phyloP scores from a whole-genome alignment of 2,797 vertebrate species.

The Eulemur coronatus region DNA sequence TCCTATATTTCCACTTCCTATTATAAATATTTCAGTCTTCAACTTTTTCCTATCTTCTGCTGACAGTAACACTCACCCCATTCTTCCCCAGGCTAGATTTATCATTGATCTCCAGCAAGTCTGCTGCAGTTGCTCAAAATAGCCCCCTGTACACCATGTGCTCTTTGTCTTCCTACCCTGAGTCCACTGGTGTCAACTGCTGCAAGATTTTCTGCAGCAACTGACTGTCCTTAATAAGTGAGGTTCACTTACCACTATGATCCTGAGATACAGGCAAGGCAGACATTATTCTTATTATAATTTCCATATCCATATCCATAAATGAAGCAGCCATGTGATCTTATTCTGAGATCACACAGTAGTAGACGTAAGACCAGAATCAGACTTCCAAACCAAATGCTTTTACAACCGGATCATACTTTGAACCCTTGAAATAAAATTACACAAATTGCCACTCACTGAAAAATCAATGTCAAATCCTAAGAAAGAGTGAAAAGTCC shows the following conservation, averaged over 20 bases:
- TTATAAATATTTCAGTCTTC: not conserved
- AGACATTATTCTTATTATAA: not conserved
- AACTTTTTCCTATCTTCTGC: conserved; percentile 14
- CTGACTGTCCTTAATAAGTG: not conserved
- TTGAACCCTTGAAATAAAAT: conserved; percentile 1
- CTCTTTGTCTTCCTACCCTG: not conserved
- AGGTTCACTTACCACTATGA: not conserved
- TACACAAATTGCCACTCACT: not conserved
- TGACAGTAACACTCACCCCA: not conserved
- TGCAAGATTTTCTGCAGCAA: not conserved
- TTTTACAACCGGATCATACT: not conserved
- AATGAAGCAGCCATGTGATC: not conserved
- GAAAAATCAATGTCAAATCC: not conserved
- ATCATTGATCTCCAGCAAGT: not conserved
- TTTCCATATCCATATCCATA: not conserved
- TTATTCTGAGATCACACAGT: not conserved
- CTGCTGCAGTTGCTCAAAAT: not conserved
- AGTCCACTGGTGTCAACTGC: not conserved
- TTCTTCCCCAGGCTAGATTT: not conserved
- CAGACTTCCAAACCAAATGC: not conserved
- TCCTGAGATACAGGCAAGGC: not conserved
- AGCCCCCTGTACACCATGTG: not conserved
- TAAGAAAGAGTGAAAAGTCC: not conserved
- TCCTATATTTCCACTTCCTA: not conserved
- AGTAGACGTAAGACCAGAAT: not conserved